Evolutionary conservation across 2,797 vertebrate species (phyloP), one percentile per base, ranked within the genome.

Genomic region (Spinus pinus): DNA sequence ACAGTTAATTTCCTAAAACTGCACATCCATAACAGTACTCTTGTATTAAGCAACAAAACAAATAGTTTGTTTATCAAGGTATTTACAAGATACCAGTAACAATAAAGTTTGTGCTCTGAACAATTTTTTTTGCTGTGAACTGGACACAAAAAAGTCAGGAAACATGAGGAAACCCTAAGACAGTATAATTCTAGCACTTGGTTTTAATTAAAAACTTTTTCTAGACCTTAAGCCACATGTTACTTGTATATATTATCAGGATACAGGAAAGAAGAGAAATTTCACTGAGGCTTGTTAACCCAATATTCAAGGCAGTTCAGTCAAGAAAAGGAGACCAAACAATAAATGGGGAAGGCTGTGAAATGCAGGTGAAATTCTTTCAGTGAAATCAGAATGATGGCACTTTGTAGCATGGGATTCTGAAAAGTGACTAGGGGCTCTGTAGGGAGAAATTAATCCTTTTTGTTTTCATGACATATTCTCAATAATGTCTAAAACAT

Each of bases 131-230:
- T 61, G 5, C 21, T 44, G 21, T 72, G 50, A 93, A 49, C 19
- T 58, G 51, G 69, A 70, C 77, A 60, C n/a, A 64, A 51, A 69
- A 58, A 57, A n/a, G 23, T 39, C 51, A 73, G 81, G 58, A 86
- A 93, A 83, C 47, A 28, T 23, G 27, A 91, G 58, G 57, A 88
- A 88, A 92, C 22, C 4, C 1, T 39, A 81, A 85, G 72, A 71
- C 41, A 67, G 33, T 60, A 13, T 72, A 88, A 88, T 91, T 94
- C 35, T 83, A 79, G 57, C 72, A 79, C 91, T 93, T 86, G 62
- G 33, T 86, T 94, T 93, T 91, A 88, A 94, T 93, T 90, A 88
- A 81, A 90, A 92, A 27, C 35, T 75, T 88, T 84, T 89, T 62
- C 65, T 91, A 79, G 53, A 75, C 60, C 28, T 84, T 88, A 47